Percentiles rank a stretch among this genome's conserved stretches.
phyloP scores from a whole-genome alignment of 2,888 invertebrate species.

The Tetragonula carbonaria region DNA sequence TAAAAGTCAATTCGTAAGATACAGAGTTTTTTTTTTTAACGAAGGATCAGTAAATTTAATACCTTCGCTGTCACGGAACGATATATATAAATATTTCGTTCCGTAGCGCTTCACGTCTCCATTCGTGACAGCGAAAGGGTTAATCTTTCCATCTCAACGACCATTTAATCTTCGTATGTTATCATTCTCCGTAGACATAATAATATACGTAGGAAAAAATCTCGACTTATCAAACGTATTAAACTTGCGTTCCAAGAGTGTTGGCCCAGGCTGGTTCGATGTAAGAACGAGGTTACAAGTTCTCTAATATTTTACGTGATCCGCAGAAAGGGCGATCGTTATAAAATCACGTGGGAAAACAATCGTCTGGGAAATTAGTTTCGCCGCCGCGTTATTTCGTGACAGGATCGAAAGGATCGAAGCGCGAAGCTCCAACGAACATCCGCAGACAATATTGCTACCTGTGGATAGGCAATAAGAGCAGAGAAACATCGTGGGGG shows the following conservation, averaged over 20 bases:
- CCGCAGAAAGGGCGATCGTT: background rate
- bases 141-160: too few relatives aligned
- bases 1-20: too few relatives aligned
- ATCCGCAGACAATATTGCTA: slow-evolving; percentile 46
- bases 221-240: background rate
- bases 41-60: too few relatives aligned
- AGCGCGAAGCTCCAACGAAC: slow-evolving; percentile 19
- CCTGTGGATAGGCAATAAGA: slow-evolving; percentile 55
- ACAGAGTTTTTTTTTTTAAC: too few relatives aligned
- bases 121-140: too few relatives aligned
- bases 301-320: background rate
- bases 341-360: slow-evolving; percentile 1
- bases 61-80: too few relatives aligned
- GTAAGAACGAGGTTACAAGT: background rate
- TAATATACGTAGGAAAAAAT: too few relatives aligned
- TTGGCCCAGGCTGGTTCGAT: background rate
- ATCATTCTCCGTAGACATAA: too few relatives aligned
- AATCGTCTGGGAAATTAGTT: slow-evolving; percentile 32
- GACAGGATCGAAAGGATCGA: slow-evolving; percentile 13
- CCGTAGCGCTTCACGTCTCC: too few relatives aligned
- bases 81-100: too few relatives aligned
- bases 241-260: background rate
- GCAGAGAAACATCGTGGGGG: slow-evolving; percentile 29
- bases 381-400: slow-evolving; percentile 19
- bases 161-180: too few relatives aligned